A percentile compares a stretch with the other conserved stretches of the same genome.
These are phyloP conservation scores for Alcis repandata DNA, from an alignment of 2,888 invertebrate species.

Conservation along the genomic window DNA sequence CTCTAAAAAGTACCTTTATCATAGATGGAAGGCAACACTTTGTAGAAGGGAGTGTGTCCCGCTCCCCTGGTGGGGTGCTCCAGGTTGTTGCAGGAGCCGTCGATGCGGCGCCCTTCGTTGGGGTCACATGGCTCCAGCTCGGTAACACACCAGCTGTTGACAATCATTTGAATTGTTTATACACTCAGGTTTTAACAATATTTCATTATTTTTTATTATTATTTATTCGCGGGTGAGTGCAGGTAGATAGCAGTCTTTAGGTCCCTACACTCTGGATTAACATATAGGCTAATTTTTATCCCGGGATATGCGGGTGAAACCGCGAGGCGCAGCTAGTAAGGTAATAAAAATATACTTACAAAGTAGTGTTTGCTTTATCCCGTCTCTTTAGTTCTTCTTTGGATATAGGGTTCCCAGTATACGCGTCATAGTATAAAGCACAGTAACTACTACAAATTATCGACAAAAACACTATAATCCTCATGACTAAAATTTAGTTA, in stretches of 20 bases:
- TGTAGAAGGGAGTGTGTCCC: constrained; percentile 62
- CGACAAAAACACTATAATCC: constrained; percentile 41
- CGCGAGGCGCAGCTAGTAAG: no score
- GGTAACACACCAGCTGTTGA: constrained; percentile 67
- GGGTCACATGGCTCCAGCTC: constrained; percentile 66
- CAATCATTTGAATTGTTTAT: constrained; percentile 4
- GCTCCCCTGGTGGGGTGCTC: constrained; percentile 62
- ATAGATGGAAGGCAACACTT: constrained; percentile 64
- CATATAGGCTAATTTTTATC: no score
- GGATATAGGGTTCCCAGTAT: constrained; percentile 57
- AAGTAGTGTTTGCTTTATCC: constrained; percentile 63
- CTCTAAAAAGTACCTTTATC: constrained; percentile 57
- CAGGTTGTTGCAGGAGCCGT: constrained; percentile 74
- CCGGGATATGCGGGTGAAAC: no score
- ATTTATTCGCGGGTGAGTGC: no score
- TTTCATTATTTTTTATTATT: no score
- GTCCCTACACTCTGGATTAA: no score
- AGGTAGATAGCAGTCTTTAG: no score
- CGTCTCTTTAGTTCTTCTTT: constrained; percentile 58
- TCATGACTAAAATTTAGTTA: constrained; percentile 45
- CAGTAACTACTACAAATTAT: constrained; percentile 43
- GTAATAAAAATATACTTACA: no score
- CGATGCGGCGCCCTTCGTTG: constrained; percentile 65
- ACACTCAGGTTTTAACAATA: not conserved
- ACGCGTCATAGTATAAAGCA: constrained; percentile 62